Evolutionary conservation across 2,797 vertebrate species (phyloP), one percentile per base, ranked within the genome.

Genomic region (Nothura maculosa): DNA sequence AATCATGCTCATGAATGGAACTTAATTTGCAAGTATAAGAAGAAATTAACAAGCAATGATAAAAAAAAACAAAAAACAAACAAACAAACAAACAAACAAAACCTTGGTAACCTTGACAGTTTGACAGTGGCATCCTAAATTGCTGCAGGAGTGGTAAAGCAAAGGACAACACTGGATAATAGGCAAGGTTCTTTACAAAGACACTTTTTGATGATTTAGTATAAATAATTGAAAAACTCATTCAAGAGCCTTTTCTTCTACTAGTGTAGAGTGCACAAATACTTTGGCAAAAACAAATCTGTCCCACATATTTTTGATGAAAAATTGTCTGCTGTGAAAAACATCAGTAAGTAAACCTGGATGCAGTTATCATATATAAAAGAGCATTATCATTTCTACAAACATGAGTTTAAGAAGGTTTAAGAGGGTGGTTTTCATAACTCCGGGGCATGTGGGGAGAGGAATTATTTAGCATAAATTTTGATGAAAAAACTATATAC

Each of bases 401-500:
- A 80, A 42, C 11, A 84, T 34, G 38, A 75, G n/a, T 47, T 85
- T 32, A 43, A 42, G 19, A 79, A 83, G 13, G n/a, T 47, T 85
- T 32, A 43, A 42, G 19, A 79, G 81, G 13, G 6, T 6, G 52
- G 6, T 1, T 90, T 55, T 73, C 1, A 0, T 24, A 64, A 77
- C 24, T 8, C 2, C 12, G 20, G 45, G 48, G 30, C 6, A 45
- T 25, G 47, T 24, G 11, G 21, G 28, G 34, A 52, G 27, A 25
- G 48, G 66, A 34, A 93, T 57, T 75, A 76, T 11, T 89, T 50
- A 55, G 69, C 67, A 70, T 36, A 52, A 83, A 28, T 6, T 82
- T 34, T 43, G 45, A 85, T 58, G 80, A 85, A 86, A 69, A 30
- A 54, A 30, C 14, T 43, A 43, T 43, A 43, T 43, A 43, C 17